These are phyloP conservation scores for Bovichtus diacanthus DNA, from an alignment of 2,797 vertebrate species.

Conservation along the genomic window DNA sequence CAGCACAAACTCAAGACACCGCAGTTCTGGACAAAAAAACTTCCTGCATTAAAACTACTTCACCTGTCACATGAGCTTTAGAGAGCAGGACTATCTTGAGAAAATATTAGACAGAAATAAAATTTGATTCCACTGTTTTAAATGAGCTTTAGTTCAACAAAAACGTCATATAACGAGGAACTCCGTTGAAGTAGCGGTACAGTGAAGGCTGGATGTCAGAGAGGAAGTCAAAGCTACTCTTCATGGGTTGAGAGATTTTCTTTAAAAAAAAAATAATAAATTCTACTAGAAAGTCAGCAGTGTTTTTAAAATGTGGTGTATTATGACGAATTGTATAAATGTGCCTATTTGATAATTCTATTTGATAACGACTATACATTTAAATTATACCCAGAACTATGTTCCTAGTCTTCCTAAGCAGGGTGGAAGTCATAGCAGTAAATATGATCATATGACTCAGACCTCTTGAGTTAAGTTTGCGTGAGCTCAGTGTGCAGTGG, in stretches of 20 bases:
- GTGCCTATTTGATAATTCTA: neutral
- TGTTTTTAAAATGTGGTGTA: neutral
- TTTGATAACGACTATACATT: neutral
- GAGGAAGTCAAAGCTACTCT: neutral
- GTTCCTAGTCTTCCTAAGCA: conserved; percentile 3
- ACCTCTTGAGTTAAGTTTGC: conserved; percentile 56
- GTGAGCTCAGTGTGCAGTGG: conserved; percentile 61
- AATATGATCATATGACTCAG: conserved; percentile 59
- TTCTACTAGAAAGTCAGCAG: neutral
- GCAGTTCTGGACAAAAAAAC: neutral
- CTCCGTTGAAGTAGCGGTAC: neutral
- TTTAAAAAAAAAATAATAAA: neutral
- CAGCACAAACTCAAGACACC: neutral
- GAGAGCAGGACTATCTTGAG: neutral
- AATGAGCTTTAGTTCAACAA: conserved; percentile 11
- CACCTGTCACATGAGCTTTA: neutral
- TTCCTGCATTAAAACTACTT: neutral
- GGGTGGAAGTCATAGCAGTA: conserved; percentile 16
- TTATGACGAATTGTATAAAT: neutral
- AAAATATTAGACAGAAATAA: neutral
- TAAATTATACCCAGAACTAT: neutral
- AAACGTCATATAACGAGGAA: conserved; percentile 29
- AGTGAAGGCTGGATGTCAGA: neutral
- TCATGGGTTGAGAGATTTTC: neutral
- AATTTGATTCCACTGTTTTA: neutral